These are phyloP conservation scores for Temnopleurus reevesii DNA, from an alignment of 53 echinoderm and acorn worm genomes.

Conservation along the genomic window DNA sequence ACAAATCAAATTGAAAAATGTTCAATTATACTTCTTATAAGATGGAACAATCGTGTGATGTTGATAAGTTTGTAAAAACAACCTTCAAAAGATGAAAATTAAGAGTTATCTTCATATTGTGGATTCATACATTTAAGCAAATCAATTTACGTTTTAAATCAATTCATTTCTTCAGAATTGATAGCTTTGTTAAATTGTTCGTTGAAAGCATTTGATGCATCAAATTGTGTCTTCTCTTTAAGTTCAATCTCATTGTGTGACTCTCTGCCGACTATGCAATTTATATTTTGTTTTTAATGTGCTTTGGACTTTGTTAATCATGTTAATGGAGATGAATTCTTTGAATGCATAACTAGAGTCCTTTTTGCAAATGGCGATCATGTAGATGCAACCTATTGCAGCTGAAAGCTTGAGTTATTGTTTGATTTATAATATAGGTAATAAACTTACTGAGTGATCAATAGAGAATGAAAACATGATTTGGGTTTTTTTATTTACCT, in stretches of 20 bases:
- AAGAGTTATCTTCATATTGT: too few relatives aligned
- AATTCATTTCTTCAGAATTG: too few relatives aligned
- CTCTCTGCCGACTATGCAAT: not conserved
- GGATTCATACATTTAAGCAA: too few relatives aligned
- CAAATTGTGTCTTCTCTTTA: not conserved
- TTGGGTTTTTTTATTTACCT: too few relatives aligned
- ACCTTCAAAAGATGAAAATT: too few relatives aligned
- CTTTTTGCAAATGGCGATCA: constrained; percentile 8
- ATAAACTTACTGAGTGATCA: not conserved
- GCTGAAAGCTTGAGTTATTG: constrained; percentile 37
- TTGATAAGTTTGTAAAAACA: too few relatives aligned
- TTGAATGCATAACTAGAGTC: not conserved
- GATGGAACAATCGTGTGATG: too few relatives aligned
- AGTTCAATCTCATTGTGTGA: not conserved
- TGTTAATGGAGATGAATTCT: not conserved
- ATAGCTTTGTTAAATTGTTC: too few relatives aligned
- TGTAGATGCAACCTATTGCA: constrained; percentile 33
- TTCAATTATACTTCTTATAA: too few relatives aligned
- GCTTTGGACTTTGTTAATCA: not conserved
- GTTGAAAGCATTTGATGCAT: too few relatives aligned
- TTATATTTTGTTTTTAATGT: not conserved
- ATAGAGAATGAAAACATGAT: not conserved
- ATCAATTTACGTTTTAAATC: too few relatives aligned
- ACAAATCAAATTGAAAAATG: too few relatives aligned
- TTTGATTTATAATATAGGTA: constrained; percentile 56